Conservation (phyloP, 2,888 invertebrate species). For the Timema podura region DNA sequence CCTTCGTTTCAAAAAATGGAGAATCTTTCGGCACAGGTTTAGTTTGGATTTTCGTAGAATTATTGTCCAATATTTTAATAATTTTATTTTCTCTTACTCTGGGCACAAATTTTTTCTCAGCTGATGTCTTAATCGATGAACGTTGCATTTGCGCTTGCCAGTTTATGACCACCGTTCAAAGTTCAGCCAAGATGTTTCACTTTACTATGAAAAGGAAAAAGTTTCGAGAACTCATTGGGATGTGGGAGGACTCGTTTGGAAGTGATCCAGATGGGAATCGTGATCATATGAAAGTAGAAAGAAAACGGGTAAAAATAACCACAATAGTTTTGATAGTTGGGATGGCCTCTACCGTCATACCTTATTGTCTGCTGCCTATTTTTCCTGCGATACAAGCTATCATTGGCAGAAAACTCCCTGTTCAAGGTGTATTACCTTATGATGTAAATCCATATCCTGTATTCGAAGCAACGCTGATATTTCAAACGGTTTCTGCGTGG, state of each 20-base stretch:
- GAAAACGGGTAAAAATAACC: too few species aligned
- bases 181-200: too few species aligned
- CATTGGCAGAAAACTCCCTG: constrained; percentile 11
- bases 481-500: constrained; percentile 9
- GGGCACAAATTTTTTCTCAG: constrained; percentile 1
- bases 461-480: constrained; percentile 18
- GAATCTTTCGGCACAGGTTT: too few species aligned
- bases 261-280: too few species aligned
- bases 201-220: too few species aligned
- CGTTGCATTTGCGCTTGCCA: constrained; percentile 15
- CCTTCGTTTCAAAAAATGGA: too few species aligned
- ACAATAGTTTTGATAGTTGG: not conserved
- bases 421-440: constrained; percentile 17
- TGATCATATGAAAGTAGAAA: too few species aligned
- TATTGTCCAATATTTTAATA: not conserved
- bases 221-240: too few species aligned
- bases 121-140: constrained; percentile 5
- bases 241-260: too few species aligned
- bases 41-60: too few species aligned
- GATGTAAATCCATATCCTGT: constrained; percentile 10
- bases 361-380: constrained; percentile 16
- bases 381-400: constrained; percentile 7
- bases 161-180: constrained; percentile 6
- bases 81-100: not conserved
- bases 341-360: constrained; percentile 14